Evolutionary conservation across 2,888 invertebrate species (phyloP).

Genomic region (Candidula unifasciata): DNA sequence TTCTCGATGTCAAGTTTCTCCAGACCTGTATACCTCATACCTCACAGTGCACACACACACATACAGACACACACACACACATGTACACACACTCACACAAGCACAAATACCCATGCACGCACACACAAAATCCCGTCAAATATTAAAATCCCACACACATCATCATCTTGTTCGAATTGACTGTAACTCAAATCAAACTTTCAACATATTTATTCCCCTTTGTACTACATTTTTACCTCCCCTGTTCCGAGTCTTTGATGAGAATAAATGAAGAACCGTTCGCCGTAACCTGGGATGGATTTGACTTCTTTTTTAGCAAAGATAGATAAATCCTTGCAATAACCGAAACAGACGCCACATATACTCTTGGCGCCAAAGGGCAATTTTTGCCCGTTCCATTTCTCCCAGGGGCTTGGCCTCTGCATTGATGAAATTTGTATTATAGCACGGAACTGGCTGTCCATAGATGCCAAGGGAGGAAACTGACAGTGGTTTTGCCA

Average conservation of each 20-base stretch:
- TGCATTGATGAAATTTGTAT: constrained; percentile 57
- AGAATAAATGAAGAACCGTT: constrained; percentile 4
- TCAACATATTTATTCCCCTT: background rate
- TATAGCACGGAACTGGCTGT: constrained; percentile 43
- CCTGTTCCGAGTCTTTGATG: background rate
- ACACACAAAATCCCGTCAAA: too few species aligned
- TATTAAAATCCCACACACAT: background rate
- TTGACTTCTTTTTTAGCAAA: background rate
- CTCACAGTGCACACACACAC: too few species aligned
- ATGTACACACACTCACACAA: too few species aligned
- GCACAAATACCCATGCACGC: too few species aligned
- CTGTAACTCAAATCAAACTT: background rate
- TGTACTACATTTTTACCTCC: background rate
- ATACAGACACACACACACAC: too few species aligned
- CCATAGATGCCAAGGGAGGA: background rate
- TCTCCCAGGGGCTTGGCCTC: constrained; percentile 26
- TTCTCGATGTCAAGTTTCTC: too few species aligned
- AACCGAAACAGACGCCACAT: constrained; percentile 54
- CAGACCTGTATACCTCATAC: too few species aligned
- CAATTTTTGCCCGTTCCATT: constrained; percentile 47
- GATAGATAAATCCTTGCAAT: constrained; percentile 55
- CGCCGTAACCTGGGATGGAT: background rate
- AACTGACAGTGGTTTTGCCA: constrained; percentile 20
- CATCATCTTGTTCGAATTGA: background rate
- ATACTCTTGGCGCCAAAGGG: constrained; percentile 54